Evolutionary conservation across 2,888 invertebrate genomes (phyloP).

Genomic region (Leptinotarsa haldemani): DNA sequence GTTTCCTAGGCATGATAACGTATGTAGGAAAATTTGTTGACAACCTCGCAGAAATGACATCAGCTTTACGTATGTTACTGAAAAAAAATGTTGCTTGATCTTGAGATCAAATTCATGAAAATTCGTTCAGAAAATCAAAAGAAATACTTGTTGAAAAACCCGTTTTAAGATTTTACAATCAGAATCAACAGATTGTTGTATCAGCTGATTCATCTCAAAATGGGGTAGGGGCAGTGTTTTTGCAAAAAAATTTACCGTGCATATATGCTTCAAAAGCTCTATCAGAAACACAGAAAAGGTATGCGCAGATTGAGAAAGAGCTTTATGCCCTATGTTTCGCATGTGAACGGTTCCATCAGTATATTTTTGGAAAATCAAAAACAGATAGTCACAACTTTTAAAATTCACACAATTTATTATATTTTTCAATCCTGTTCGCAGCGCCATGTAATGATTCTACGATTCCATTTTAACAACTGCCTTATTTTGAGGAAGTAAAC

Average conservation of each 20-base stretch:
- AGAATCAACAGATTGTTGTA: no score
- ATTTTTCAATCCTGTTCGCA: no score
- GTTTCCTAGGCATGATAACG: not conserved
- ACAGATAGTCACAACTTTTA: no score
- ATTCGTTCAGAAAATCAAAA: not conserved
- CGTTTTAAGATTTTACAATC: not conserved
- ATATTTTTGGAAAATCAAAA: no score
- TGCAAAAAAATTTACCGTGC: not conserved
- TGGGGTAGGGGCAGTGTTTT: no score
- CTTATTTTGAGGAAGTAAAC: no score
- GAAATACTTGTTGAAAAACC: not conserved
- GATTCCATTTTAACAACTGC: no score
- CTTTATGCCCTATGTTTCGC: not conserved
- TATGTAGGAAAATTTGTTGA: not conserved
- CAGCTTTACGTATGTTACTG: not conserved
- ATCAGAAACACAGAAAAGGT: not conserved
- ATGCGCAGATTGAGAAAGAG: not conserved
- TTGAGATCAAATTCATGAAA: not conserved
- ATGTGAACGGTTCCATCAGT: slow-evolving; percentile 1
- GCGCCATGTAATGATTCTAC: no score
- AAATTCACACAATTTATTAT: no score
- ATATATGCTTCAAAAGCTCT: not conserved
- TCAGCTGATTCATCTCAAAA: no score
- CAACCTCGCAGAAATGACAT: not conserved
- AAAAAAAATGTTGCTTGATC: not conserved